A percentile compares a stretch with the other conserved stretches of the same genome.
These are phyloP conservation scores for Trissolcus basalis DNA, from an alignment of 1,140 invertebrate species.

Conservation along the genomic window DNA sequence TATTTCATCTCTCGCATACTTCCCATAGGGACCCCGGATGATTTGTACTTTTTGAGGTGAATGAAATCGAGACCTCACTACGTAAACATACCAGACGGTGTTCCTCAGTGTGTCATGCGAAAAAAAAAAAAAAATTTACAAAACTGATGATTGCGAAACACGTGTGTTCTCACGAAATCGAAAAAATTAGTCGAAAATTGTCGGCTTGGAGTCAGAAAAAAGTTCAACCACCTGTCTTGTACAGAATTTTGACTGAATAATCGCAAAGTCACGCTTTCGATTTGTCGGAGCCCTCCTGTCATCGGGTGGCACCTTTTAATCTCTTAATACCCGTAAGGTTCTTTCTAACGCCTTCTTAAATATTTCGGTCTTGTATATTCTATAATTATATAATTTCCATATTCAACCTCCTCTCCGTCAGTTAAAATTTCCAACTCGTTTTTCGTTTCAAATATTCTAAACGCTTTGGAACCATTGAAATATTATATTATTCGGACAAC, in stretches of 20 bases:
- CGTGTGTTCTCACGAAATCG: slow-evolving; percentile 10
- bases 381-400: slow-evolving; percentile 52
- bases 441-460: too few species aligned
- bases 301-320: slow-evolving; percentile 48
- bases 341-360: slow-evolving; percentile 25
- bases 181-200: slow-evolving; percentile 33
- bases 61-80: slow-evolving; percentile 35
- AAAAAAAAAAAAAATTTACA: too few species aligned
- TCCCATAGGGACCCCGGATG: slow-evolving; percentile 11
- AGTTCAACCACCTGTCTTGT: slow-evolving; percentile 43
- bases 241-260: slow-evolving; percentile 49
- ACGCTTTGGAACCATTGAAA: too few species aligned
- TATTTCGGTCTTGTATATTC: slow-evolving; percentile 19
- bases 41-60: slow-evolving; percentile 43
- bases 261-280: slow-evolving; percentile 39
- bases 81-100: slow-evolving; percentile 12
- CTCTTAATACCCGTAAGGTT: slow-evolving; percentile 44
- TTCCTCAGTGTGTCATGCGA: too few species aligned
- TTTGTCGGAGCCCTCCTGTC: slow-evolving; percentile 39
- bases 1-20: slow-evolving; percentile 31
- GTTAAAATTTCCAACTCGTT: too few species aligned
- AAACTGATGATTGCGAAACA: slow-evolving; percentile 12
- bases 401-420: slow-evolving; percentile 11
- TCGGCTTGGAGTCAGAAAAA: slow-evolving; percentile 40
- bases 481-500: too few species aligned